A percentile compares a stretch with the other conserved stretches of the same genome.
These are phyloP conservation scores for Matsumurasca onukii DNA, from an alignment of 1,140 invertebrate genomes.

Conservation along the genomic window DNA sequence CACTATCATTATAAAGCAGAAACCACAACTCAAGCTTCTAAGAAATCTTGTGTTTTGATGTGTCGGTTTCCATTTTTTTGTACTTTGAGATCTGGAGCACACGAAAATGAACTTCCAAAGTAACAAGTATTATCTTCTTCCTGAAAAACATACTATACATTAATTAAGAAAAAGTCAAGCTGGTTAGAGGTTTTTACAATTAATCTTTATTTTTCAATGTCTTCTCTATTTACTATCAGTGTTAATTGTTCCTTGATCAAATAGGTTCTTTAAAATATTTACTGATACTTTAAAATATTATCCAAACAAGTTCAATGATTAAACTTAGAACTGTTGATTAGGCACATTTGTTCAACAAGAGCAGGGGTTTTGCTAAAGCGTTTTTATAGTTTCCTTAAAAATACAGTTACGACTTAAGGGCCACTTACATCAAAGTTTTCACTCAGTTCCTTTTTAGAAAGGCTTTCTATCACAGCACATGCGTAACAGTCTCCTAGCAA, in stretches of 20 bases:
- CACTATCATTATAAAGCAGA: too few species aligned
- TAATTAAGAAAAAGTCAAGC: not conserved
- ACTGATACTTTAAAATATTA: too few species aligned
- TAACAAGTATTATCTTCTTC: not conserved
- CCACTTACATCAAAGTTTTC: conserved; percentile 23
- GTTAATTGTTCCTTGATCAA: too few species aligned
- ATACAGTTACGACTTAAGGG: not conserved
- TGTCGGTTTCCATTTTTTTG: not conserved
- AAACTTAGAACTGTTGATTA: too few species aligned
- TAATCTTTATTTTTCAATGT: too few species aligned
- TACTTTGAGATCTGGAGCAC: not conserved
- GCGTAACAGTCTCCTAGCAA: conserved; percentile 87
- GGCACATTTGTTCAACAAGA: too few species aligned
- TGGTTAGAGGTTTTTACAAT: too few species aligned
- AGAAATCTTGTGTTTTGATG: not conserved
- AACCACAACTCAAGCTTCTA: conserved; percentile 1
- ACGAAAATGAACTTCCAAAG: not conserved
- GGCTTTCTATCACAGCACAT: conserved; percentile 78
- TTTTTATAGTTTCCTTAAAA: too few species aligned
- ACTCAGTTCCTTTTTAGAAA: conserved; percentile 74
- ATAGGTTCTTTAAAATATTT: too few species aligned
- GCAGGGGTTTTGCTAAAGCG: too few species aligned
- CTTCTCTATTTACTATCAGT: too few species aligned
- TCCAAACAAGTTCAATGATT: too few species aligned
- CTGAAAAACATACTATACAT: not conserved